Evolutionary conservation across 2,888 invertebrate genomes (phyloP).

Genomic region (Hipparchia sbordonii): DNA sequence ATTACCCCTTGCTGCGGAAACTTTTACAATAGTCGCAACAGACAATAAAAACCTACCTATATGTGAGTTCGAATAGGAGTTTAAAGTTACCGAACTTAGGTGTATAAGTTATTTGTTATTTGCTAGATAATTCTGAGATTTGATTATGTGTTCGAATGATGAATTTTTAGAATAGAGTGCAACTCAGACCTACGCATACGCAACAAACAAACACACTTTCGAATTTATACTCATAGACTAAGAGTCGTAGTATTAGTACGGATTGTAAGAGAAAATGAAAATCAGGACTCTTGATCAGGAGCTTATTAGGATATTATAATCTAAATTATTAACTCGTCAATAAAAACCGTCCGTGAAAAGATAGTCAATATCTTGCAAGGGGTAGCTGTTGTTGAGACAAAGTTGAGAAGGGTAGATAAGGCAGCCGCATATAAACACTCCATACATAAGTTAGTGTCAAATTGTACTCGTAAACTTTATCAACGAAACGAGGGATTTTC

Average conservation of each 20-base stretch:
- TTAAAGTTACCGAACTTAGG: no score
- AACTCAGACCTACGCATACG: background rate
- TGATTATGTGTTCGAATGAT: no score
- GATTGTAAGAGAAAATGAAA: no score
- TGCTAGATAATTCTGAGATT: no score
- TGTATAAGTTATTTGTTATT: no score
- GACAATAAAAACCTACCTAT: no score
- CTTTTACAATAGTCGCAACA: slow-evolving; percentile 48
- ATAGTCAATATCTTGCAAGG: slow-evolving; percentile 13
- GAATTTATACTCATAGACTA: no score
- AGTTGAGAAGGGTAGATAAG: slow-evolving; percentile 45
- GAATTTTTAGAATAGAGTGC: background rate
- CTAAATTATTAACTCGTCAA: background rate
- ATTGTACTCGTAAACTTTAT: slow-evolving; percentile 46
- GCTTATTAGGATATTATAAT: background rate
- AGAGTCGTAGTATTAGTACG: no score
- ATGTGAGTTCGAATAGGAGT: background rate
- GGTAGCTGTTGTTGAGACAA: slow-evolving; percentile 28
- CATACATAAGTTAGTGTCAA: slow-evolving; percentile 42
- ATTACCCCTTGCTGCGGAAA: slow-evolving; percentile 57
- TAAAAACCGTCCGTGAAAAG: background rate
- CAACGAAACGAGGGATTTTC: slow-evolving; percentile 36
- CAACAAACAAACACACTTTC: no score
- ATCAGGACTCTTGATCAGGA: no score
- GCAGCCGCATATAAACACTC: slow-evolving; percentile 45